Base-by-base conservation (phyloP, 2,797 vertebrate genomes). In the Schizopygopsis pylzovi region DNA sequence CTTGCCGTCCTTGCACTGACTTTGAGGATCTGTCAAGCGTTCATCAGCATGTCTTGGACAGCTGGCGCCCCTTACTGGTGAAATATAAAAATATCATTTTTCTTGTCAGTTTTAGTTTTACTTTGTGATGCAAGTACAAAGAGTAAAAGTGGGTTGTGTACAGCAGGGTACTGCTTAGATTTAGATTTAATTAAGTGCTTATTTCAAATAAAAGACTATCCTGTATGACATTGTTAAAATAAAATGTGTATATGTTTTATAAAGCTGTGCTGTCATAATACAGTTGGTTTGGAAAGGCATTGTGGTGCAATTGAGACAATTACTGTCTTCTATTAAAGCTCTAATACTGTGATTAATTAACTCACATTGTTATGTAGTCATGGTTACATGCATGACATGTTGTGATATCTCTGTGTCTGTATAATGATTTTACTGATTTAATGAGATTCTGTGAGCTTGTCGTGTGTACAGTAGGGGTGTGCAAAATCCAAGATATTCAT, bases 11-110 rank as follows among this genome's bases (percentile, higher is more conserved):
- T 37, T 87, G 52, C 49, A 20, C 68, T 67, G 71, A 89, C 83
- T 86, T 87, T 61, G 16, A 84, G 45, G 22, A 65, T 25, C 68
- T 81, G 63, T 33, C 18, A 73, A 45, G 41, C 70, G 73, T 76
- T 82, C 9, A 45, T 43, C 16, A 41, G 33, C 6, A 68, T 78
- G 33, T 79, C 13, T 86, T 89, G 41, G 61, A 81, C 70, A 81
- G 87, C 5, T 77, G 84, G 87, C 81, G 90, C 90, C 92, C 88
- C 75, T 93, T 90, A 20, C 75, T 91, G 91, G 92, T 81, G 3
- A 25, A 54, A 56, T 7, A 37, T 20, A 22, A n/a, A 25, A 82
- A n/a, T 72, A 1, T 10, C n/a, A 28, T 49, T 37, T 16, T 22
- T 86, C 61, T 25, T 83, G 6, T 90, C 84, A 39, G 54, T 49